phyloP scores from a whole-genome alignment of 2,888 invertebrate species.

The Subacronicta megacephala region DNA sequence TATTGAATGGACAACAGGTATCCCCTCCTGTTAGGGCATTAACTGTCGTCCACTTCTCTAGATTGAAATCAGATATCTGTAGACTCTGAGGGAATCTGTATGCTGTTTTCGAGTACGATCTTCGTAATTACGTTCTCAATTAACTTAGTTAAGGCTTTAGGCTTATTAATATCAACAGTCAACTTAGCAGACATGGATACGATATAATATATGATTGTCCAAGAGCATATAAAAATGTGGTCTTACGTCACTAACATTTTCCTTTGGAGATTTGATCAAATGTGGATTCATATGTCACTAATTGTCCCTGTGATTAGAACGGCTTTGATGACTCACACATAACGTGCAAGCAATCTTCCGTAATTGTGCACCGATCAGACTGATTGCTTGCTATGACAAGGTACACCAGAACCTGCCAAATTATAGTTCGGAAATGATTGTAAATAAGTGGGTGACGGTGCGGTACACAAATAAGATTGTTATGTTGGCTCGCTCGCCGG shows the following conservation, averaged over 20 bases:
- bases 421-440: constrained; percentile 35
- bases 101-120: constrained; percentile 3
- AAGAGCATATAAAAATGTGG: constrained; percentile 6
- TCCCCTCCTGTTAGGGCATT: constrained; percentile 4
- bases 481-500: constrained; percentile 28
- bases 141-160: constrained; percentile 1
- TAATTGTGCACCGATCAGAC: constrained; percentile 14
- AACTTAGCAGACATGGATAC: neutral
- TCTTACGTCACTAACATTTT: constrained; percentile 19
- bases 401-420: constrained; percentile 27
- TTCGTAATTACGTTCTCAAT: constrained; percentile 4
- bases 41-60: constrained; percentile 11
- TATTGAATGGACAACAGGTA: constrained; percentile 38
- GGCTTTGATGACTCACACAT: constrained; percentile 1
- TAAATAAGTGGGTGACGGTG: constrained; percentile 42
- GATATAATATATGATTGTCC: constrained; percentile 5
- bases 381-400: constrained; percentile 29
- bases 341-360: constrained; percentile 13
- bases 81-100: constrained; percentile 1
- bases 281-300: constrained; percentile 32
- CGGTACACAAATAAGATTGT: constrained; percentile 36
- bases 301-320: constrained; percentile 24
- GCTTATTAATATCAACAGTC: constrained; percentile 1
- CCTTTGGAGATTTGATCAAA: constrained; percentile 26
- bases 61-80: constrained; percentile 28